Conservation (phyloP, 2,797 vertebrate genomes). For the Micropoecilia bifurca region DNA sequence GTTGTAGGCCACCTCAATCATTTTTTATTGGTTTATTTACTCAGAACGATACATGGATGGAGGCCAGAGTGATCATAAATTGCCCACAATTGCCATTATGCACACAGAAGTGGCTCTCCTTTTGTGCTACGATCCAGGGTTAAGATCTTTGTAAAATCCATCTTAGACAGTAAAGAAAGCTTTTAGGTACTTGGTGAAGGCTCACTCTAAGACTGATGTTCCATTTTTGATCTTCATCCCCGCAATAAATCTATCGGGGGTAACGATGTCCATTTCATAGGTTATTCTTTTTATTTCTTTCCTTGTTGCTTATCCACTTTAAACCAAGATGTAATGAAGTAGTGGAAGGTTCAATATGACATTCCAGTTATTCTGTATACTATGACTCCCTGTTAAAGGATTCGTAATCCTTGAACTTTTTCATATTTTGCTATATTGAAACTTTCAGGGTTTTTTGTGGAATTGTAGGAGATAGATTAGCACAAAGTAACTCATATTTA, state of each 20-base stretch:
- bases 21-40: constrained; percentile 80
- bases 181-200: constrained; percentile 26
- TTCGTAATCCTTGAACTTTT: background rate
- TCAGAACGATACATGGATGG: constrained; percentile 73
- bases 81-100: constrained; percentile 69
- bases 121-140: constrained; percentile 61
- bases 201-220: constrained; percentile 24
- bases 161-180: constrained; percentile 43
- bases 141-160: constrained; percentile 60
- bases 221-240: constrained; percentile 13
- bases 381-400: background rate
- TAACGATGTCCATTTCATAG: constrained; percentile 11
- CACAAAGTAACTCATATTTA: background rate
- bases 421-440: background rate
- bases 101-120: constrained; percentile 62
- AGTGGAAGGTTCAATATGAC: constrained; percentile 25
- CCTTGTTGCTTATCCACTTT: constrained; percentile 23
- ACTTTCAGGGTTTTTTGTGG: background rate
- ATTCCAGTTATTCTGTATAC: constrained; percentile 20
- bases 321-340: constrained; percentile 30
- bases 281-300: constrained; percentile 13
- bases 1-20: constrained; percentile 68
- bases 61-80: constrained; percentile 71
- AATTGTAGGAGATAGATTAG: background rate
- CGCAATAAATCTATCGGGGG: constrained; percentile 21